Conservation (phyloP, 2,888 invertebrate genomes). For the Barypeithes pellucidus region DNA sequence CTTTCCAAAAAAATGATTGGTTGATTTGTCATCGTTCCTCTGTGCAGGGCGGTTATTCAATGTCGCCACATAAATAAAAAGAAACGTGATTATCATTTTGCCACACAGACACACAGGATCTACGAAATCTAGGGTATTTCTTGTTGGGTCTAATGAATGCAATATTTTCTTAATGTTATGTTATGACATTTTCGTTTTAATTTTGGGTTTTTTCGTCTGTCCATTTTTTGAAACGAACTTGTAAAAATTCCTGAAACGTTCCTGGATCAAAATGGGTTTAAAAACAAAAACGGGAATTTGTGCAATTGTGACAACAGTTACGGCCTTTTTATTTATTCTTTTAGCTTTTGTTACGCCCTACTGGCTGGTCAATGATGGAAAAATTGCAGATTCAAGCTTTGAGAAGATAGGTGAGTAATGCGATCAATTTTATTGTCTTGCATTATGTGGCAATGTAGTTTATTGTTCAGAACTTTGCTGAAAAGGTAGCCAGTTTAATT, state of each 20-base stretch:
- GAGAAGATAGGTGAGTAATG: slow-evolving; percentile 79
- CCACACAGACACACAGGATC: not conserved
- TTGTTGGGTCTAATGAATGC: too few relatives aligned
- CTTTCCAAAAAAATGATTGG: not conserved
- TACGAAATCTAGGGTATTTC: too few relatives aligned
- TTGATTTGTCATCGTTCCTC: too few relatives aligned
- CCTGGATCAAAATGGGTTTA: slow-evolving; percentile 69
- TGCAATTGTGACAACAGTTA: slow-evolving; percentile 78
- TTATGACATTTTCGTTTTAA: not conserved
- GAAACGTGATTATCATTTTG: not conserved
- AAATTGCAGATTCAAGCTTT: slow-evolving; percentile 84
- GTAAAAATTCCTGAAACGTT: not conserved
- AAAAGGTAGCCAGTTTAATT: too few relatives aligned
- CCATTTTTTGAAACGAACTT: not conserved
- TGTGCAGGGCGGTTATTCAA: not conserved
- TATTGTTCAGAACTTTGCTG: too few relatives aligned
- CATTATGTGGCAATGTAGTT: slow-evolving; percentile 4
- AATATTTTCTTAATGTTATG: too few relatives aligned
- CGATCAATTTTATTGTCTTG: too few relatives aligned
- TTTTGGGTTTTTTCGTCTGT: not conserved
- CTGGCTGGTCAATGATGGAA: slow-evolving; percentile 90
- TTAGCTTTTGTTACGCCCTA: slow-evolving; percentile 90
- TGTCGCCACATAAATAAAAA: slow-evolving; percentile 5
- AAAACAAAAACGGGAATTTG: slow-evolving; percentile 79
- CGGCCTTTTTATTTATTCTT: slow-evolving; percentile 82